These are phyloP conservation scores for Ailurus styani DNA, from an alignment of 2,113 vertebrate genomes.

Conservation along the genomic window DNA sequence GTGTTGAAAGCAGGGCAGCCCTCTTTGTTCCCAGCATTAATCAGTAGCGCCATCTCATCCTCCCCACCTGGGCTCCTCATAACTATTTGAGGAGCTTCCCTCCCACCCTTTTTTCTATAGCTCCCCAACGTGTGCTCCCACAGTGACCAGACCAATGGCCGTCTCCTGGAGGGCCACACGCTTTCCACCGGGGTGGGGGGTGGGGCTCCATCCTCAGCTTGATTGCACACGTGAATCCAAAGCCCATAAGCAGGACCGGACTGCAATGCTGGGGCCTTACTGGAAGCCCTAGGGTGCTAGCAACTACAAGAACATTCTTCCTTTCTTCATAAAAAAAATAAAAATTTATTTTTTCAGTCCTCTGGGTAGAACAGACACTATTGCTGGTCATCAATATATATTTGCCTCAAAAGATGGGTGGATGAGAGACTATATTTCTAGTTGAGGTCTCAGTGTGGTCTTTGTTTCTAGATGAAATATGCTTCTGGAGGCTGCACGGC, in stretches of 20 bases:
- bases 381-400: neutral
- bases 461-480: neutral
- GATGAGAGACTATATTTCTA: neutral
- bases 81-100: neutral
- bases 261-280: neutral
- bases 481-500: neutral
- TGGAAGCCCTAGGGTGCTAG: neutral
- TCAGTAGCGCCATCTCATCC: neutral
- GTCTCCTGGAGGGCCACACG: neutral
- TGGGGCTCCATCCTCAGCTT: neutral
- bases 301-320: neutral
- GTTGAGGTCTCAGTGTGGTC: neutral
- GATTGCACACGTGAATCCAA: neutral
- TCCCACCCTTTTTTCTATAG: neutral
- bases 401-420: constrained; percentile 4
- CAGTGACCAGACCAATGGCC: neutral
- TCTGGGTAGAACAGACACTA: neutral
- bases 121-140: neutral
- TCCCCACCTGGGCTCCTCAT: neutral
- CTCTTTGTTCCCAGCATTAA: neutral
- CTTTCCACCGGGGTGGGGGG: neutral
- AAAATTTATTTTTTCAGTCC: neutral
- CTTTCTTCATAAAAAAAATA: neutral
- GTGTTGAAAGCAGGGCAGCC: neutral
- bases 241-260: neutral